phyloP scores from a whole-genome alignment of 2,113 vertebrate species.

The Toxostoma redivivum region DNA sequence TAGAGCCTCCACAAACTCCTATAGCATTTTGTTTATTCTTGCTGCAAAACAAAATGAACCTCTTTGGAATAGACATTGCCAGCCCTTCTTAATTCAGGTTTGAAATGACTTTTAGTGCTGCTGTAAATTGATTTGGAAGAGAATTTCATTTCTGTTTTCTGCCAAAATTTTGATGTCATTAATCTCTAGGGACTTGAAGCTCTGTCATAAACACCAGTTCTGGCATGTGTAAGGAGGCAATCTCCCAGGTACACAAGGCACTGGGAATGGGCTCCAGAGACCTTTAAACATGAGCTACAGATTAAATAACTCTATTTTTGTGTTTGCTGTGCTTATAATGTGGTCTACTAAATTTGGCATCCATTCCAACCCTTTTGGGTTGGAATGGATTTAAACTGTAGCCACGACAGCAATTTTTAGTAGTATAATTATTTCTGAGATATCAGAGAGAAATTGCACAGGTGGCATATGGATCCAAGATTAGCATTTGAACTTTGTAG shows the following conservation, averaged over 20 bases:
- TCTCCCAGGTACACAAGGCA: neutral
- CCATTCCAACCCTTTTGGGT: neutral
- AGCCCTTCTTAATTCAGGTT: neutral
- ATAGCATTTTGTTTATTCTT: conserved; percentile 4
- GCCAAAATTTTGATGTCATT: conserved; percentile 3
- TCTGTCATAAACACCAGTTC: neutral
- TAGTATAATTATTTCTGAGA: neutral
- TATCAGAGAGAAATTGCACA: neutral
- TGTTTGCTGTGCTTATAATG: neutral
- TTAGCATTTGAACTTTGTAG: neutral
- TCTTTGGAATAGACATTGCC: neutral
- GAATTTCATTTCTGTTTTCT: conserved; percentile 13
- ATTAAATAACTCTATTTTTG: neutral
- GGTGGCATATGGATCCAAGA: neutral
- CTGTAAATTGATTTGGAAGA: conserved; percentile 30
- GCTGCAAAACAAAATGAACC: neutral
- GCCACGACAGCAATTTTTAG: neutral
- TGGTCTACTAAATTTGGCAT: neutral
- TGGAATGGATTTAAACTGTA: neutral
- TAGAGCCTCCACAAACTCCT: neutral
- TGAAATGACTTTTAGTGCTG: neutral
- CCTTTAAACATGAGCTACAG: neutral
- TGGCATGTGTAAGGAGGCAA: neutral
- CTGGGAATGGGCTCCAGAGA: neutral
- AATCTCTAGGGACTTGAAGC: conserved; percentile 22